These are phyloP conservation scores for Copidosoma floridanum DNA, from an alignment of 1,140 invertebrate genomes.

Conservation along the genomic window DNA sequence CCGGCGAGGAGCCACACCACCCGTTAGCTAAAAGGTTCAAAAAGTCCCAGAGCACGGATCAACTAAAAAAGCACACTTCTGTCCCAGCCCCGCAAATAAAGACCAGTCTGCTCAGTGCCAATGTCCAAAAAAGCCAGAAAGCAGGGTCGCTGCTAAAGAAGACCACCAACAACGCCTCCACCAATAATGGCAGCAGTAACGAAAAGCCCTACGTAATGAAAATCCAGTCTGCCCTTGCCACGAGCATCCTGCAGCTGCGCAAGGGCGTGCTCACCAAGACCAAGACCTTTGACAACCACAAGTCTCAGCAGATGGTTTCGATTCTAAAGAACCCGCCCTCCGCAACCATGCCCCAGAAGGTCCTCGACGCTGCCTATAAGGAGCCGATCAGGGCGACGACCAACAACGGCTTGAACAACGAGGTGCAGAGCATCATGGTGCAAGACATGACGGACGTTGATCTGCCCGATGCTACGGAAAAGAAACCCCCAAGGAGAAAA, in stretches of 20 bases:
- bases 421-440: constrained; percentile 38
- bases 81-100: background rate
- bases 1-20: constrained; percentile 39
- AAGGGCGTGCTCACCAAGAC: constrained; percentile 36
- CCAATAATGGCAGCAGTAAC: background rate
- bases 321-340: constrained; percentile 46
- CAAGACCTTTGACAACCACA: constrained; percentile 26
- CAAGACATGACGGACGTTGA: constrained; percentile 26
- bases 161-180: background rate
- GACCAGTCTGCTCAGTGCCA: background rate
- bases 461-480: constrained; percentile 30
- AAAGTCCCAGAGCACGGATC: background rate
- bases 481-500: constrained; percentile 46
- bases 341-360: constrained; percentile 10
- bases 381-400: constrained; percentile 38
- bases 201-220: constrained; percentile 36
- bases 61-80: too few relatives aligned
- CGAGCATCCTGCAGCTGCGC: constrained; percentile 38
- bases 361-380: constrained; percentile 21
- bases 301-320: constrained; percentile 44
- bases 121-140: background rate
- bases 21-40: background rate
- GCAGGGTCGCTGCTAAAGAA: constrained; percentile 5
- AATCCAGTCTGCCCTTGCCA: constrained; percentile 41
- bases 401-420: constrained; percentile 36